These are phyloP conservation scores for Mus caroli DNA, from an alignment of 2,797 vertebrate genomes.

Conservation along the genomic window DNA sequence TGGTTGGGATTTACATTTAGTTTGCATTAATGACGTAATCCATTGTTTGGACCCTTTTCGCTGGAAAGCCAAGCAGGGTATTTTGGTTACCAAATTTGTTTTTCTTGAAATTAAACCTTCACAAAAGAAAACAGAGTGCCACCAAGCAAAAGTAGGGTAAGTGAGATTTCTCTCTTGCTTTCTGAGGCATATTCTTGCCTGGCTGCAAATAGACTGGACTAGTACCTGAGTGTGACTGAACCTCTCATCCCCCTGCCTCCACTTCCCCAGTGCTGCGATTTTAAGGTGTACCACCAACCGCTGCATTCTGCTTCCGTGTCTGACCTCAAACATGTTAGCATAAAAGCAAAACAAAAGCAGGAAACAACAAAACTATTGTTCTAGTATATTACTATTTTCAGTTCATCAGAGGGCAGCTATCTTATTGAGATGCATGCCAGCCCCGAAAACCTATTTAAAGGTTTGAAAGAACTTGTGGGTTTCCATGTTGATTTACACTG, in stretches of 20 bases:
- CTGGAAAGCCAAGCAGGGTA: conserved; percentile 47
- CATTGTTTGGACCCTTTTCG: conserved; percentile 51
- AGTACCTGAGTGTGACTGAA: neutral
- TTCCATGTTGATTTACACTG: conserved; percentile 14
- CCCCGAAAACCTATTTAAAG: conserved; percentile 45
- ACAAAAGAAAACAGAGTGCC: neutral
- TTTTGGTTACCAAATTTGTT: conserved; percentile 50
- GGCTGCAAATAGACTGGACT: neutral
- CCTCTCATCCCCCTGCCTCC: neutral
- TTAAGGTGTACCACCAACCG: neutral
- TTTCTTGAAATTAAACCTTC: conserved; percentile 63
- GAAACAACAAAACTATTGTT: neutral
- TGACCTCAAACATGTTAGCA: neutral
- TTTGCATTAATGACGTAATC: conserved; percentile 69
- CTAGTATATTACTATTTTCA: neutral
- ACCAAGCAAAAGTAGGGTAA: neutral
- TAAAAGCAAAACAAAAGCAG: conserved; percentile 5
- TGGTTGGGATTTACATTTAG: conserved; percentile 69
- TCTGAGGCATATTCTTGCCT: neutral
- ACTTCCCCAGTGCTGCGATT: neutral
- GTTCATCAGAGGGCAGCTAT: neutral
- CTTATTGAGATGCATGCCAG: neutral
- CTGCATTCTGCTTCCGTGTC: conserved; percentile 16
- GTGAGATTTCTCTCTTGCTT: neutral
- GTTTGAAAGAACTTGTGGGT: conserved; percentile 26